phyloP scores from a whole-genome alignment of 2,888 invertebrate species.

The Heteromurus nitidus region DNA sequence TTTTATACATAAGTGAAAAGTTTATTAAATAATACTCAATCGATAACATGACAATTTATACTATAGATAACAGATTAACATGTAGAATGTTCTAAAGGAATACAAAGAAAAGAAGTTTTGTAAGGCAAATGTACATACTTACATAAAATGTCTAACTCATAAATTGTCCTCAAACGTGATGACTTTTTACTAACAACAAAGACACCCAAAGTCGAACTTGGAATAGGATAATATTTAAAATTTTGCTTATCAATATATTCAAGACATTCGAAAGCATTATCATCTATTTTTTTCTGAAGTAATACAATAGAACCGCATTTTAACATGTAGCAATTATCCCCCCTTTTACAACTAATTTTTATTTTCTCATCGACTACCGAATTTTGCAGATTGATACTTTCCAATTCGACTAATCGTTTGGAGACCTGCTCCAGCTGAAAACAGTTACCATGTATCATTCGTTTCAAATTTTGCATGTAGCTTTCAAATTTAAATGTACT shows the following conservation, averaged over 20 bases:
- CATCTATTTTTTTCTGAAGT: neutral
- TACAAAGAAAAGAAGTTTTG: conserved; percentile 13
- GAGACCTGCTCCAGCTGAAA: conserved; percentile 34
- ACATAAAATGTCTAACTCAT: neutral
- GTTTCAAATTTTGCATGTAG: conserved; percentile 41
- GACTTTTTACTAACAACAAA: conserved; percentile 5
- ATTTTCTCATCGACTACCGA: neutral
- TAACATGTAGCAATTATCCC: conserved; percentile 31
- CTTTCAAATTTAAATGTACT: conserved; percentile 59
- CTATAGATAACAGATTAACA: neutral
- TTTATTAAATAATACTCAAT: no score
- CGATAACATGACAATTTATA: no score
- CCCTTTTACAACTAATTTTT: neutral
- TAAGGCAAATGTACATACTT: conserved; percentile 6
- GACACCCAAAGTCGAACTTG: neutral
- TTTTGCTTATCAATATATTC: neutral
- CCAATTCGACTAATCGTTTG: conserved; percentile 29
- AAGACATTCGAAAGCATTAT: neutral
- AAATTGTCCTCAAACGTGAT: neutral
- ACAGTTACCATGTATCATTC: conserved; percentile 14
- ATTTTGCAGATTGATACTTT: neutral
- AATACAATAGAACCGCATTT: neutral
- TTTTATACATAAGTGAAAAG: no score
- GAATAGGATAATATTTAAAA: conserved; percentile 20
- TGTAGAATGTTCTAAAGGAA: conserved; percentile 12